phyloP scores from a whole-genome alignment of 1,140 invertebrate species.

The Telenomus remus region DNA sequence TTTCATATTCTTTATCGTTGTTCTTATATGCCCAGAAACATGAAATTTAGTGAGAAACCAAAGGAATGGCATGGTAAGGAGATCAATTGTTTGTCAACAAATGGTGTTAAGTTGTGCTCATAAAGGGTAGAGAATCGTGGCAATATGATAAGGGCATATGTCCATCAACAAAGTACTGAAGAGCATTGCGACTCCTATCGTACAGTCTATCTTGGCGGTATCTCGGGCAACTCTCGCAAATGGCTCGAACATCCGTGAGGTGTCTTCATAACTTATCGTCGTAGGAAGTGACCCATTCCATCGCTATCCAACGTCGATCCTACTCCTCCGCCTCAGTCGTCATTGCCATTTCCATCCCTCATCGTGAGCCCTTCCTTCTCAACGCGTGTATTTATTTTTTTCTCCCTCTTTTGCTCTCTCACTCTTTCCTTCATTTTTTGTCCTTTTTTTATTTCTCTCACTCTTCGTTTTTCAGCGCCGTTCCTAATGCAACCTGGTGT shows the following conservation, averaged over 20 bases:
- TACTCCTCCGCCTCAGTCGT: slow-evolving; percentile 54
- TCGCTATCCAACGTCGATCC: slow-evolving; percentile 39
- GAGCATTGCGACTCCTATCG: slow-evolving; percentile 58
- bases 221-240: slow-evolving; percentile 68
- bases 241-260: slow-evolving; percentile 71
- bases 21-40: not conserved
- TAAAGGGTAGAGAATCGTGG: slow-evolving; percentile 42
- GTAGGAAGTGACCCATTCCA: slow-evolving; percentile 67
- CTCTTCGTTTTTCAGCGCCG: slow-evolving; percentile 29
- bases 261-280: slow-evolving; percentile 71
- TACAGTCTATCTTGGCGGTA: slow-evolving; percentile 65
- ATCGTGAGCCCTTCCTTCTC: slow-evolving; percentile 40
- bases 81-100: slow-evolving; percentile 56
- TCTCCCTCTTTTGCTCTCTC: slow-evolving; percentile 13
- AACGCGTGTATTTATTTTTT: slow-evolving; percentile 50
- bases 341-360: slow-evolving; percentile 55
- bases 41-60: not conserved
- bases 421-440: slow-evolving; percentile 17
- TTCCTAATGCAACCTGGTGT: slow-evolving; percentile 38
- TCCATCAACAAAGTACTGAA: slow-evolving; percentile 64
- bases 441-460: slow-evolving; percentile 38
- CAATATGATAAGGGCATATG: slow-evolving; percentile 59
- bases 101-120: slow-evolving; percentile 37
- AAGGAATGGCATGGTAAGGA: slow-evolving; percentile 12
- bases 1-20: not conserved